phyloP scores from a whole-genome alignment of 2,113 vertebrate genomes.

The Laticauda laticaudata region DNA sequence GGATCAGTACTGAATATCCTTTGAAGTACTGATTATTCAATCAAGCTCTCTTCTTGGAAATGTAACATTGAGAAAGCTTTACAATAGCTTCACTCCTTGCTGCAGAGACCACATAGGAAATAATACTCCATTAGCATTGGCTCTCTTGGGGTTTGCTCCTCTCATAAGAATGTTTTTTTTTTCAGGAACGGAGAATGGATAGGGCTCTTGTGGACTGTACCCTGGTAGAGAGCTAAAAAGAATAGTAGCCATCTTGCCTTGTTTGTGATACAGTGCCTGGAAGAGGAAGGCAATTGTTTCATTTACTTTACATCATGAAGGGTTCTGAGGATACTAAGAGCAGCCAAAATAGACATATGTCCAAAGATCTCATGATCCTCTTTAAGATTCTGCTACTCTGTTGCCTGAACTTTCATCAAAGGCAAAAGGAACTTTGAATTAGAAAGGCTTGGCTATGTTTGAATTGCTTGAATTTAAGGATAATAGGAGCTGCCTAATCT shows the following conservation, averaged over 20 bases:
- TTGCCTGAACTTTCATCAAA: not conserved
- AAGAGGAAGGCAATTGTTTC: not conserved
- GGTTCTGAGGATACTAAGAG: not conserved
- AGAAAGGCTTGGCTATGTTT: not conserved
- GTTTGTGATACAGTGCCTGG: not conserved
- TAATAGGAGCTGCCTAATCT: not conserved
- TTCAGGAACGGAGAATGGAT: not conserved
- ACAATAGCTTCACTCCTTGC: not conserved
- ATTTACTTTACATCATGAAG: not conserved
- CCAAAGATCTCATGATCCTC: not conserved
- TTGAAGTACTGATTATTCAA: not conserved
- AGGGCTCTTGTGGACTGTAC: not conserved
- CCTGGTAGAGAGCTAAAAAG: not conserved
- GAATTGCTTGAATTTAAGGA: not conserved
- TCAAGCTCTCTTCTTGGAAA: not conserved
- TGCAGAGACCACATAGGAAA: not conserved
- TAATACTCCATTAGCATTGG: not conserved
- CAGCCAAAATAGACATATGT: not conserved
- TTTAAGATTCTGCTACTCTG: not conserved
- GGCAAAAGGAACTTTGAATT: not conserved
- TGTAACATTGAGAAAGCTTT: not conserved
- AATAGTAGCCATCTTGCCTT: not conserved
- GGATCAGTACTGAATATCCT: not conserved
- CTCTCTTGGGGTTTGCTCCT: not conserved
- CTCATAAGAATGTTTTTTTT: not conserved